Evolutionary conservation across 2,797 vertebrate species (phyloP).

Genomic region (Menidia menidia): DNA sequence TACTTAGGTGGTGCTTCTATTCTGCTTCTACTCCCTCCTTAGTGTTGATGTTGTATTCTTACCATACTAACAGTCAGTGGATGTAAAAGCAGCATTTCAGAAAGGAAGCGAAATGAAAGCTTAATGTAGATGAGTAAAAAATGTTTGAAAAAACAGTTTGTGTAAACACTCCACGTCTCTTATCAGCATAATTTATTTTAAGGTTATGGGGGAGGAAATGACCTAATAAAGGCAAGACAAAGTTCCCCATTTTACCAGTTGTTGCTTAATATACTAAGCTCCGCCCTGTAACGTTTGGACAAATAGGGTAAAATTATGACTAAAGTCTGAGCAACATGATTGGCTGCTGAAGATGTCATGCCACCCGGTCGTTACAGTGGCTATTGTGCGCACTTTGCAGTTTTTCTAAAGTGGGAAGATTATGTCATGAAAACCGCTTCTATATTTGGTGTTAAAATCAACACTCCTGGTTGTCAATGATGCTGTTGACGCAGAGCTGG

Average conservation of each 20-base stretch:
- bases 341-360: slow-evolving; percentile 75
- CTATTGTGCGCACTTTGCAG: slow-evolving; percentile 38
- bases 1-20: background rate
- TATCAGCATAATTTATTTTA: background rate
- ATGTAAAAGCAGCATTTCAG: slow-evolving; percentile 58
- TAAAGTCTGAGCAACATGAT: slow-evolving; percentile 35
- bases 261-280: slow-evolving; percentile 39
- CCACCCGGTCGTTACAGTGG: slow-evolving; percentile 65
- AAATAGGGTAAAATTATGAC: slow-evolving; percentile 28
- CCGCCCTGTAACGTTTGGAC: slow-evolving; percentile 28
- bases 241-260: slow-evolving; percentile 26
- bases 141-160: background rate
- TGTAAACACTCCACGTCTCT: background rate
- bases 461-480: slow-evolving; percentile 63
- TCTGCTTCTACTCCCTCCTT: slow-evolving; percentile 1
- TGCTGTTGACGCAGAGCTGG: slow-evolving; percentile 52
- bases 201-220: slow-evolving; percentile 23
- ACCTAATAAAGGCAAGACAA: slow-evolving; percentile 13
- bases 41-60: slow-evolving; percentile 40
- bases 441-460: slow-evolving; percentile 74
- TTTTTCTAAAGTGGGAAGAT: slow-evolving; percentile 67
- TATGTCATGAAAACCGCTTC: slow-evolving; percentile 55
- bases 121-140: background rate
- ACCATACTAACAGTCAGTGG: slow-evolving; percentile 47
- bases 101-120: slow-evolving; percentile 64